Evolutionary conservation across 2,113 vertebrate species (phyloP), one percentile per base, ranked within the genome.

Genomic region (Nesoenas mayeri): DNA sequence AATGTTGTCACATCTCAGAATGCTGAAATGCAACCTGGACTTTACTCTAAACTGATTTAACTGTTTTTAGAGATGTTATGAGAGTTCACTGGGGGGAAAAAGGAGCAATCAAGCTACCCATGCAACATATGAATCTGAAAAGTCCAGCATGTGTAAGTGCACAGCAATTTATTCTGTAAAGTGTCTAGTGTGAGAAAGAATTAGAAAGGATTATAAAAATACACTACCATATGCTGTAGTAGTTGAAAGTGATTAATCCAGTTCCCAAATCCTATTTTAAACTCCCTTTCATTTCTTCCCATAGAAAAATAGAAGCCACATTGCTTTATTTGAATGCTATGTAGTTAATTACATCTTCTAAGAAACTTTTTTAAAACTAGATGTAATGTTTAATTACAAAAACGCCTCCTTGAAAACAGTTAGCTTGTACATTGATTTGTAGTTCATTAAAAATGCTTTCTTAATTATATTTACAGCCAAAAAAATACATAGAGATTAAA

Each of bases 351-450:
- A 94, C 91, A 97, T 97, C 94, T 97, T 97, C 94, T 97, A 93
- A 96, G 93, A 97, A 97, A 96, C 79, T 95, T 74, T 93, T 96
- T 96, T 93, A 97, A 96, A 98, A 97, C 84, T 96, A 97, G 97
- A 98, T 96, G 95, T 85, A 96, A 97, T 97, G 96, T 97, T 97
- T 96, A 98, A 98, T 98, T 98, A 98, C 88, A 94, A 95, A 44
- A 98, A 91, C 91, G 80, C 87, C 97, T 97, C 95, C 96, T 94
- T 95, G 95, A 97, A 96, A 98, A 97, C 93, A 87, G 92, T 94
- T 97, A 94, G 95, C 94, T 97, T 85, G 82, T 91, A 92, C 86
- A 92, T 70, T 95, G 95, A 95, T 92, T 85, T 91, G 82, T 74
- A 87, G 77, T 96, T 96, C 88, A 95, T 96, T 97, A 96, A 91